Base-by-base conservation (phyloP, 2,888 invertebrate species). In the Zaprionus obscuricornis region DNA sequence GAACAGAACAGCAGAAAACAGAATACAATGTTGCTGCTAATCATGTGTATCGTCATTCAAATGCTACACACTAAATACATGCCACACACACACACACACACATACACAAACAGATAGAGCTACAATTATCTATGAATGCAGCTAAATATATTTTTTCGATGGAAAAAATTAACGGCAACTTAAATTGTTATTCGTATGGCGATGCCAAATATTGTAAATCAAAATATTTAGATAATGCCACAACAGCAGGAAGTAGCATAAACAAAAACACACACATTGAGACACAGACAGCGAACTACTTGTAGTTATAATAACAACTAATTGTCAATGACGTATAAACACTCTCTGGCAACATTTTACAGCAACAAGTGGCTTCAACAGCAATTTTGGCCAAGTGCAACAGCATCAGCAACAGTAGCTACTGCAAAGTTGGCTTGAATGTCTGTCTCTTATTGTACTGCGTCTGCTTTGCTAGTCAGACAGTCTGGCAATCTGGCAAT, bases 311-410 rank as follows among this genome's bases (percentile, higher is more conserved):
- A 57, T 70, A 74, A 60, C 77, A 77, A 77, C 78, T 77, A 81
- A 85, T 76, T 86, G 83, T 65, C 84, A 85, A 78, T 74, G 78
- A 78, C 84, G 83, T 70, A 86, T 67, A 86, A 81, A 79, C 78
- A 74, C 63, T 74, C 52, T 58, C 52, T 51, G 50, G 60, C 67
- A 62, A 60, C 52, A 66, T 46, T 63, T 63, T 31, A 54, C 17
- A 45, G 54, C 62, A 66, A 69, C 64, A 72, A 73, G 71, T 73
- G 65, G 71, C 55, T 33, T 18, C 14, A 5, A 40, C 39, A 31
- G 43, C 60, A 66, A 45, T 66, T 69, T 68, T 69, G 66, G 72
- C 66, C 69, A 69, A 68, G 71, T 71, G 74, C 68, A 70, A 40
- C 51, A 39, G 40, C 27, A 43, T 16, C 26, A 37, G 24, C 57